A percentile compares a stretch with the other conserved stretches of the same genome.
phyloP scores from a whole-genome alignment of 2,888 invertebrate genomes.

The Hyles lineata region DNA sequence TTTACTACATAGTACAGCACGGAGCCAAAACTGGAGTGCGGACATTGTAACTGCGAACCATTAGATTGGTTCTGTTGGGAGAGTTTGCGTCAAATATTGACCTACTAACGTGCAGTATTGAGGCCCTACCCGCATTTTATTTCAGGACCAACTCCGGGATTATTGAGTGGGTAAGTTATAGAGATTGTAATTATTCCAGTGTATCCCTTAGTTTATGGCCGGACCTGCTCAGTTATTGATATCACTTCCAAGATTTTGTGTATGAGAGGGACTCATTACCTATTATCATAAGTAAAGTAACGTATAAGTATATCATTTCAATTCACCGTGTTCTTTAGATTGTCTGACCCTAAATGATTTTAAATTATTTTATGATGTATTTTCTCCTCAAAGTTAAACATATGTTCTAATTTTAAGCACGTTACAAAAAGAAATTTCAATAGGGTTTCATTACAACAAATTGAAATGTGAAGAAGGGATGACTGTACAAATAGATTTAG shows the following conservation, averaged over 20 bases:
- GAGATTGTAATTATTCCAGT: constrained; percentile 12
- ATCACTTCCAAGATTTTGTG: neutral
- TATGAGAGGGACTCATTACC: neutral
- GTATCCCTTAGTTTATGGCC: neutral
- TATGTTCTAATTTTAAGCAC: too few species aligned
- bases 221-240: neutral
- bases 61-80: constrained; percentile 34
- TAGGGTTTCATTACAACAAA: too few species aligned
- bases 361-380: too few species aligned
- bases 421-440: too few species aligned
- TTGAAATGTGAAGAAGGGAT: too few species aligned
- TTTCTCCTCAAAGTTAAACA: too few species aligned
- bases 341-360: too few species aligned
- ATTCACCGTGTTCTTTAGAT: too few species aligned
- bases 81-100: constrained; percentile 34
- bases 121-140: constrained; percentile 27
- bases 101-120: constrained; percentile 28
- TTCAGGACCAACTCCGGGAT: constrained; percentile 2
- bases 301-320: too few species aligned
- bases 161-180: constrained; percentile 18
- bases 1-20: neutral
- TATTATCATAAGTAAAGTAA: neutral
- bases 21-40: neutral
- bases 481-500: too few species aligned
- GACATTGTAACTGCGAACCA: constrained; percentile 9